Conservation (phyloP, 2,888 invertebrate species). For the Tortricodes alternella region DNA sequence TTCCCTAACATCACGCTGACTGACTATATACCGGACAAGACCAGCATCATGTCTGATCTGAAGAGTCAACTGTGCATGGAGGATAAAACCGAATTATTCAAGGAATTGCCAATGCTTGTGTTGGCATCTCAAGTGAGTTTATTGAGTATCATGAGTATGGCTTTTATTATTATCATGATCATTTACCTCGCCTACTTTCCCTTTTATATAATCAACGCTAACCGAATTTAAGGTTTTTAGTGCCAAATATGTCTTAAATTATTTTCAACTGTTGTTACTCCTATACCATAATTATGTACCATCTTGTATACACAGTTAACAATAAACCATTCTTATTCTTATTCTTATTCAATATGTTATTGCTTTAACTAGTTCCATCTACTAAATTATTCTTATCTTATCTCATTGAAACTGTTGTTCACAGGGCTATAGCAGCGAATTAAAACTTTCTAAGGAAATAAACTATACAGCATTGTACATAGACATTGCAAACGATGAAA, state of each 20-base stretch:
- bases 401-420: too few species aligned
- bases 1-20: slow-evolving; percentile 53
- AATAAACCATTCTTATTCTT: too few species aligned
- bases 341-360: too few species aligned
- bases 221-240: too few species aligned
- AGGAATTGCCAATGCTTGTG: slow-evolving; percentile 61
- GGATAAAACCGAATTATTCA: slow-evolving; percentile 46
- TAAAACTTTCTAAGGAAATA: slow-evolving; percentile 53
- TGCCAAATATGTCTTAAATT: too few species aligned
- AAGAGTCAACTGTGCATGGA: slow-evolving; percentile 53
- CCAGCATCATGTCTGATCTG: slow-evolving; percentile 50
- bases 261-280: too few species aligned
- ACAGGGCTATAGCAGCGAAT: slow-evolving; percentile 59
- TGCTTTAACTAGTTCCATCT: too few species aligned
- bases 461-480: slow-evolving; percentile 53
- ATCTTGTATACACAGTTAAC: too few species aligned
- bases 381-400: too few species aligned
- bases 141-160: background rate
- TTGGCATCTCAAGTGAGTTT: slow-evolving; percentile 65
- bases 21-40: slow-evolving; percentile 68
- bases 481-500: slow-evolving; percentile 49
- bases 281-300: too few species aligned
- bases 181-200: too few species aligned
- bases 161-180: background rate
- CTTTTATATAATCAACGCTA: too few species aligned